Conservation (phyloP, 2,888 invertebrate species). For the Melangyna quadrimaculata region DNA sequence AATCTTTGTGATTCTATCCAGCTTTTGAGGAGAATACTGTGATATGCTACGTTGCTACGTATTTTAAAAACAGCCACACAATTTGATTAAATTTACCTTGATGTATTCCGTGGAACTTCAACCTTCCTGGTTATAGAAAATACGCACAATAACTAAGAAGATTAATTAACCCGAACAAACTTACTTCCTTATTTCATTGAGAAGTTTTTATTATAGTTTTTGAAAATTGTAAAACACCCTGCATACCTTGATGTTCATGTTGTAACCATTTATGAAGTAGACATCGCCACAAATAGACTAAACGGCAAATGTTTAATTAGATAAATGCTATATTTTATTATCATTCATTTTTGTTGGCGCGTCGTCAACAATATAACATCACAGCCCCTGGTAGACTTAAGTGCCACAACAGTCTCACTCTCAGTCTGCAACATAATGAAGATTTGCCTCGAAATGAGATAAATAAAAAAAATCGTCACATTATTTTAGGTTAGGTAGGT, state of each 20-base stretch:
- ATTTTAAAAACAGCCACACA: too few species aligned
- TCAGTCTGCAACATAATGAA: slow-evolving; percentile 3
- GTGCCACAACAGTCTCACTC: neutral
- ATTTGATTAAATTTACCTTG: too few species aligned
- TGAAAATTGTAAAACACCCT: neutral
- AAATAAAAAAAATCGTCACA: slow-evolving; percentile 16
- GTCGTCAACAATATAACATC: slow-evolving; percentile 15
- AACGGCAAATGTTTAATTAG: slow-evolving; percentile 33
- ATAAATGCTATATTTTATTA: slow-evolving; percentile 29
- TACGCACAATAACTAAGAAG: too few species aligned
- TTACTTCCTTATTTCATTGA: neutral
- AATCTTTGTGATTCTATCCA: too few species aligned
- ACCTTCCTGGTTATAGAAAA: too few species aligned
- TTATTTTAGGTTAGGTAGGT: neutral
- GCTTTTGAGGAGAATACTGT: too few species aligned
- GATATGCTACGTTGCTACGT: too few species aligned
- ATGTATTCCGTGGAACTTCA: too few species aligned
- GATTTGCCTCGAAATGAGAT: neutral
- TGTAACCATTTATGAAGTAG: slow-evolving; percentile 14
- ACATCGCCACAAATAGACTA: slow-evolving; percentile 7
- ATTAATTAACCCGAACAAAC: too few species aligned
- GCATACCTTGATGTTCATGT: neutral
- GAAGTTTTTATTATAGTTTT: neutral
- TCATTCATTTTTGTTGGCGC: slow-evolving; percentile 21
- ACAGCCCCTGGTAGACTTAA: neutral